Conservation (phyloP, 2,113 vertebrate genomes). For the Eolophus roseicapilla region DNA sequence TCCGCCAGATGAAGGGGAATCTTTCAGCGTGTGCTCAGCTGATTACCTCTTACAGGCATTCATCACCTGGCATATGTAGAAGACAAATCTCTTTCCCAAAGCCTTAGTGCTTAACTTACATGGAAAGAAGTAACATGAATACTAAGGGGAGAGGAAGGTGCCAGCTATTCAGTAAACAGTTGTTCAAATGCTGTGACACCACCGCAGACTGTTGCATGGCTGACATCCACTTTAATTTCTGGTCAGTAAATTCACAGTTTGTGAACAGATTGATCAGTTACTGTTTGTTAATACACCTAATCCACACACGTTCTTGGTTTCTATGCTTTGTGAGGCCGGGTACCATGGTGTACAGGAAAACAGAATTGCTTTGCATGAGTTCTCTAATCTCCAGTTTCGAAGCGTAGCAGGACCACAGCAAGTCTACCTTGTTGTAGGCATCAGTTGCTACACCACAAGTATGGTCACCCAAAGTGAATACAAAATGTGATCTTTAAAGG, state of each 20-base stretch:
- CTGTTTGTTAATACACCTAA: conserved; percentile 45
- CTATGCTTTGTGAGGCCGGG: neutral
- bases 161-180: neutral
- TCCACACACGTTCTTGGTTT: neutral
- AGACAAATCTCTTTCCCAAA: neutral
- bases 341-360: conserved; percentile 1
- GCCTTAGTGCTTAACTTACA: neutral
- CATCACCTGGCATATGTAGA: neutral
- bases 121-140: neutral
- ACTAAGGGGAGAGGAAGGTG: neutral
- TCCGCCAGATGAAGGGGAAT: neutral
- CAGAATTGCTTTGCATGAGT: conserved; percentile 58
- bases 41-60: neutral
- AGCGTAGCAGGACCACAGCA: neutral
- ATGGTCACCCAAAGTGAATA: neutral
- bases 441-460: neutral
- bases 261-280: conserved; percentile 22
- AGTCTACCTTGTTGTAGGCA: neutral
- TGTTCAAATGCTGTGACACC: neutral
- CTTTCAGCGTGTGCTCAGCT: neutral
- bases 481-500: neutral
- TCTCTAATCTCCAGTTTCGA: conserved; percentile 38
- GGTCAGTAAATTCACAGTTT: conserved; percentile 4
- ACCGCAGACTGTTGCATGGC: neutral
- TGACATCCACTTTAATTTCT: neutral